phyloP scores from a whole-genome alignment of 2,888 invertebrate genomes.

The Callyntrura sp. region DNA sequence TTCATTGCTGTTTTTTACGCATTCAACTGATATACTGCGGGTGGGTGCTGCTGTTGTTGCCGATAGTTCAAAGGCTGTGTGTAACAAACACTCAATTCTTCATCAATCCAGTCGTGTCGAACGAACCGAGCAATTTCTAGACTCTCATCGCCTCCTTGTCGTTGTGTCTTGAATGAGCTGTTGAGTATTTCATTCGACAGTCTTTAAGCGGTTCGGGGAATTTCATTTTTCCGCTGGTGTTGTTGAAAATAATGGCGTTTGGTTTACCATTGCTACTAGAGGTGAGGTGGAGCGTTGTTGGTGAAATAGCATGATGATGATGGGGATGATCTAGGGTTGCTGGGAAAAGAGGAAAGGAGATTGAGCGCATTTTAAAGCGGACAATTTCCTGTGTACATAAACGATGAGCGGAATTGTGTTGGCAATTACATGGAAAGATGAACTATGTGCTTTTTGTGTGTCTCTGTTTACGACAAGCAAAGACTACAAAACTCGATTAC shows the following conservation, averaged over 20 bases:
- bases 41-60: background rate
- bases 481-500: background rate
- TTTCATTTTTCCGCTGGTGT: slow-evolving; percentile 50
- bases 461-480: background rate
- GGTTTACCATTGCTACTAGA: slow-evolving; percentile 27
- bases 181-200: slow-evolving; percentile 69
- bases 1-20: slow-evolving; percentile 25
- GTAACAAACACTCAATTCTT: slow-evolving; percentile 70
- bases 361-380: slow-evolving; percentile 63
- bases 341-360: slow-evolving; percentile 46
- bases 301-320: slow-evolving; percentile 38
- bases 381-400: background rate
- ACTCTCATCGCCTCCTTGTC: slow-evolving; percentile 48
- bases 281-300: background rate
- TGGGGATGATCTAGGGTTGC: slow-evolving; percentile 32
- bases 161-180: slow-evolving; percentile 62
- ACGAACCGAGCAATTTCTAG: slow-evolving; percentile 43
- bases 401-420: slow-evolving; percentile 36
- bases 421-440: slow-evolving; percentile 23
- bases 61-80: slow-evolving; percentile 30
- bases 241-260: background rate
- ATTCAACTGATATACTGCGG: background rate
- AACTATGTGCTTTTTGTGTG: background rate
- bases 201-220: slow-evolving; percentile 70
- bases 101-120: slow-evolving; percentile 62